Conservation (phyloP, 2,888 invertebrate genomes). For the Pseudococcus longispinus region DNA sequence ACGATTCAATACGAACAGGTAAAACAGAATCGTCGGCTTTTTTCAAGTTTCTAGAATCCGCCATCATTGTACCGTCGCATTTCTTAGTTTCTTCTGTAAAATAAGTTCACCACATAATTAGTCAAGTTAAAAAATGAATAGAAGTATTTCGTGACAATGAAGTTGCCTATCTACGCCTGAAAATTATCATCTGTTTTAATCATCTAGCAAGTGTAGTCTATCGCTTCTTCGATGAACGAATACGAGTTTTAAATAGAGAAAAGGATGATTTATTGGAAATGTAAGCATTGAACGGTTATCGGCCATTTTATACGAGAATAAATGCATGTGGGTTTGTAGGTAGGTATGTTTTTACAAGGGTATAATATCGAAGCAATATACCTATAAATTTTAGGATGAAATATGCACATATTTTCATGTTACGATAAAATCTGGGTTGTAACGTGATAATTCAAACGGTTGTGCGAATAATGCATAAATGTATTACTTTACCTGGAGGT, state of each 20-base stretch:
- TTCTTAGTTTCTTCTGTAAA: conserved; percentile 59
- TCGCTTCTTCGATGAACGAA: neutral
- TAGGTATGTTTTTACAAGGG: neutral
- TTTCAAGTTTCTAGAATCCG: conserved; percentile 58
- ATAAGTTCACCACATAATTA: conserved; percentile 33
- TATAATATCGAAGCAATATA: neutral
- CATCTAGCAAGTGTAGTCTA: neutral
- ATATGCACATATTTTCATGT: neutral
- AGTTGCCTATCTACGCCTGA: neutral
- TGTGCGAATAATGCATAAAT: neutral
- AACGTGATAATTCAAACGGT: neutral
- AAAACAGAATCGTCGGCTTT: conserved; percentile 66
- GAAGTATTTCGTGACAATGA: neutral
- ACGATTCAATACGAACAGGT: conserved; percentile 70
- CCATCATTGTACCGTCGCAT: conserved; percentile 59
- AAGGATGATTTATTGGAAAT: neutral
- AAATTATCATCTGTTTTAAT: neutral
- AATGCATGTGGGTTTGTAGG: neutral
- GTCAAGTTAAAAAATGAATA: neutral
- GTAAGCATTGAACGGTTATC: neutral
- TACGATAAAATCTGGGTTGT: neutral
- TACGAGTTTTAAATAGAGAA: neutral
- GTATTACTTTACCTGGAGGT: conserved; percentile 65
- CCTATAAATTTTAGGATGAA: neutral
- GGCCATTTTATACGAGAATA: neutral